Percentiles rank a stretch among this genome's conserved stretches.
phyloP scores from a whole-genome alignment of 2,888 invertebrate genomes.

The Drosophila lutescens region DNA sequence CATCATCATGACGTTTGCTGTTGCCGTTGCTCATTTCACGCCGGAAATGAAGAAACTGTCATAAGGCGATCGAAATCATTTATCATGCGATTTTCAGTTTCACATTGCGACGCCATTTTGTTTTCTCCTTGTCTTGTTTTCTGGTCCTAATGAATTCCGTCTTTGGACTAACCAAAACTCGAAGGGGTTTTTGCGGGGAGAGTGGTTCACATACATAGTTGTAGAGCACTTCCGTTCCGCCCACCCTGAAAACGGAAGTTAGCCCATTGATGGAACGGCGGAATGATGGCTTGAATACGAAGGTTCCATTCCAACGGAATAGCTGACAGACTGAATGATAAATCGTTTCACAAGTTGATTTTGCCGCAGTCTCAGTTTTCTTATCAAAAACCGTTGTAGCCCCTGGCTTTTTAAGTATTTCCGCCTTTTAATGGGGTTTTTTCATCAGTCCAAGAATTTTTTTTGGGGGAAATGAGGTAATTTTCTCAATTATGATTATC shows the following conservation, averaged over 20 bases:
- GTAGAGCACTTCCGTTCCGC: conserved; percentile 41
- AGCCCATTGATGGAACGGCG: conserved; percentile 45
- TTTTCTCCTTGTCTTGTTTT: conserved; percentile 40
- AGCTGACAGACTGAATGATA: conserved; percentile 28
- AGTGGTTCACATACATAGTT: not conserved
- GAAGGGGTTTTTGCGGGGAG: not conserved
- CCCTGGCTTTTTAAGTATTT: conserved; percentile 61
- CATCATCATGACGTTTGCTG: conserved; percentile 35
- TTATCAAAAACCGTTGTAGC: conserved; percentile 22
- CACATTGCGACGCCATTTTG: conserved; percentile 57
- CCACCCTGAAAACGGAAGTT: conserved; percentile 34
- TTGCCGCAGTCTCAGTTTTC: conserved; percentile 4
- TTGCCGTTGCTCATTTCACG: conserved; percentile 68
- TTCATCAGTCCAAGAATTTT: conserved; percentile 1
- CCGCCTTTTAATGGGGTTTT: conserved; percentile 64
- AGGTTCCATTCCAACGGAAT: conserved; percentile 9
- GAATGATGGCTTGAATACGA: conserved; percentile 20
- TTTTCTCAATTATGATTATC: not conserved
- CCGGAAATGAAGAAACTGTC: conserved; percentile 84
- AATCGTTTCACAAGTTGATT: conserved; percentile 37
- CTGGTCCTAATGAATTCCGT: conserved; percentile 43
- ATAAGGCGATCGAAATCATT: conserved; percentile 82
- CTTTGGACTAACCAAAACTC: conserved; percentile 3
- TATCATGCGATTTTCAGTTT: conserved; percentile 78
- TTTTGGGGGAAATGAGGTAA: not conserved